Evolutionary conservation across 2,888 invertebrate species (phyloP).

Genomic region (Amphipoea lucens): DNA sequence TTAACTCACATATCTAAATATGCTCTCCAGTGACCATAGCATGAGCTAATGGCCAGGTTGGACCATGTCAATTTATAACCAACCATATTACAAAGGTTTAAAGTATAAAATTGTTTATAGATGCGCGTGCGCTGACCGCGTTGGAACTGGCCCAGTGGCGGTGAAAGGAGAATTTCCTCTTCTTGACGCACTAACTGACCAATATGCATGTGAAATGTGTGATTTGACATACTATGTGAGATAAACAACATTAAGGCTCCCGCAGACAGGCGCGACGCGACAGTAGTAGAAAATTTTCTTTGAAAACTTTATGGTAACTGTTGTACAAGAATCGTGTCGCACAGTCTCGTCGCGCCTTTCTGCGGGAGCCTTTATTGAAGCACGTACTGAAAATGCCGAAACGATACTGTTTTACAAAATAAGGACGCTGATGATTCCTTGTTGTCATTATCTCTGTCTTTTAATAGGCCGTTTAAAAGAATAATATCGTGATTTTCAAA

Average conservation of each 20-base stretch:
- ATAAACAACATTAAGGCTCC: conserved; percentile 38
- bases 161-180: conserved; percentile 75
- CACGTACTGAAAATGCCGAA: background rate
- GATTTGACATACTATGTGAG: conserved; percentile 48
- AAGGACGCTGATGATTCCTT: background rate
- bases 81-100: conserved; percentile 16
- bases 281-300: background rate
- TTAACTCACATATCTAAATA: conserved; percentile 54
- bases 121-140: conserved; percentile 62
- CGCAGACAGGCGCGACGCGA: background rate
- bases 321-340: background rate
- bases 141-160: conserved; percentile 66
- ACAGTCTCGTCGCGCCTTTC: background rate
- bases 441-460: too few relatives aligned
- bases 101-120: conserved; percentile 15
- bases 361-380: background rate
- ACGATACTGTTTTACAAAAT: too few relatives aligned
- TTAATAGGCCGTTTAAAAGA: background rate
- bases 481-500: background rate
- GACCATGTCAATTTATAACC: background rate
- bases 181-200: conserved; percentile 50
- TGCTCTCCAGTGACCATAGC: conserved; percentile 53
- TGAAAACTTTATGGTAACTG: background rate
- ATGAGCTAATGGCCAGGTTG: conserved; percentile 54
- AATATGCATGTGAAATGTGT: conserved; percentile 53